These are phyloP conservation scores for Boloria euphrosyne DNA, from an alignment of 2,888 invertebrate species.

Conservation along the genomic window DNA sequence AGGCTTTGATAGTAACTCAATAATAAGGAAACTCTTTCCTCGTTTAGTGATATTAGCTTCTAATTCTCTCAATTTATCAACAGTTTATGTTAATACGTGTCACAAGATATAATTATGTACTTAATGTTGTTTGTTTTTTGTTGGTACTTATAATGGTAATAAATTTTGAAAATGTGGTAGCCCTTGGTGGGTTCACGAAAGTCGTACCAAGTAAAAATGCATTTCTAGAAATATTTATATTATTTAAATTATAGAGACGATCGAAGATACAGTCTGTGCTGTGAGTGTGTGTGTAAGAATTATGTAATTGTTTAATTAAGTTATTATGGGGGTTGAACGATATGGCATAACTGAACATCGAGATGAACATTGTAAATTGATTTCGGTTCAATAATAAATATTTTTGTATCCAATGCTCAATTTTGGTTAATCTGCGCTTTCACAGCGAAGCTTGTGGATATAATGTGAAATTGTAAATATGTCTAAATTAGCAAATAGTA, in stretches of 20 bases:
- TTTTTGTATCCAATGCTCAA: constrained; percentile 68
- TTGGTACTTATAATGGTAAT: constrained; percentile 73
- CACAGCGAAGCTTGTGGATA: constrained; percentile 73
- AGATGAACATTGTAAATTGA: constrained; percentile 57
- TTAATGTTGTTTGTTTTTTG: constrained; percentile 78
- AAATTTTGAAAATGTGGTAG: constrained; percentile 59
- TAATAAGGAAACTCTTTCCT: constrained; percentile 77
- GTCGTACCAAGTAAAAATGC: constrained; percentile 81
- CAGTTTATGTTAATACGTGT: constrained; percentile 68
- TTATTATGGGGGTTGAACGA: constrained; percentile 78
- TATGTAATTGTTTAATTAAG: constrained; percentile 71
- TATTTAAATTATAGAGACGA: constrained; percentile 75
- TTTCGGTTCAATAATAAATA: constrained; percentile 26
- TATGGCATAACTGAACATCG: constrained; percentile 59
- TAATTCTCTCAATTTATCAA: constrained; percentile 76
- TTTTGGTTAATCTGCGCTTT: constrained; percentile 73
- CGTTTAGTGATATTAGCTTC: constrained; percentile 82
- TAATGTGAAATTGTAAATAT: constrained; percentile 71
- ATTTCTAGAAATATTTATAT: constrained; percentile 80
- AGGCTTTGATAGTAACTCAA: constrained; percentile 57
- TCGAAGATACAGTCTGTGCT: constrained; percentile 70
- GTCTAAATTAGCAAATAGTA: constrained; percentile 75
- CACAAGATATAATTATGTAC: constrained; percentile 70
- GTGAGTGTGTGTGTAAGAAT: constrained; percentile 73
- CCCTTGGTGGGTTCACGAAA: constrained; percentile 51